Base-by-base conservation (phyloP, 2,797 vertebrate species). In the Gallirallus australis region DNA sequence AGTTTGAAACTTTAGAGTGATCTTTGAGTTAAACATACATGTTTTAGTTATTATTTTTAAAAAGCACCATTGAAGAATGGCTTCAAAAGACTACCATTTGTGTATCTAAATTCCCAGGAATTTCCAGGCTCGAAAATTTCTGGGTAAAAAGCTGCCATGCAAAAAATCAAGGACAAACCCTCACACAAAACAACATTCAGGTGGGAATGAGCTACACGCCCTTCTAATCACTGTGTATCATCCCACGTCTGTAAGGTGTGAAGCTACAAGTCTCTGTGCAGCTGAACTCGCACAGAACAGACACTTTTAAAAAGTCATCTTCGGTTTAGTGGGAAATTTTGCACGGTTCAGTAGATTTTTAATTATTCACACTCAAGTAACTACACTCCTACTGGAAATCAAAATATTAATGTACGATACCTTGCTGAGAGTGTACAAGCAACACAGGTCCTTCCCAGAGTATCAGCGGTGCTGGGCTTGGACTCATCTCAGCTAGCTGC, bases 371-470 rank as follows among this genome's bases (percentile, higher is more conserved):
- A 61, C 75, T 84, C 69, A 70, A 64, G 84, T 71, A 86, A 69
- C 31, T 73, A 17, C 30, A 27, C 18, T 88, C 42, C 68, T 53
- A 13, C 81, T 53, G 91, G 82, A 90, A 95, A 87, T 66, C 33
- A 77, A 89, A 82, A 89, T 28, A 33, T 13, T 25, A 90, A 80
- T 0, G 42, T 25, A 96, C 96, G 0, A 33, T 97, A 97, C 97
- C 97, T 97, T 52, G 96, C 70, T 89, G 97, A 53, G 97, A 88
- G 69, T 50, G 97, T 10, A 97, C 84, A 28, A 97, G 92, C 86
- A 97, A 20, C 52, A 97, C 97, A 2, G 96, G 97, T 94, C 97
- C 97, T 87, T 97, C 95, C 95, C 97, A 97, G 95, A 97, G 88
- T 17, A 97, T 96, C 53, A 97, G 73, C 4, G 96, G 96, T 16